These are phyloP conservation scores for Pygoscelis antarcticus DNA, from an alignment of 2,113 vertebrate species.

Conservation along the genomic window DNA sequence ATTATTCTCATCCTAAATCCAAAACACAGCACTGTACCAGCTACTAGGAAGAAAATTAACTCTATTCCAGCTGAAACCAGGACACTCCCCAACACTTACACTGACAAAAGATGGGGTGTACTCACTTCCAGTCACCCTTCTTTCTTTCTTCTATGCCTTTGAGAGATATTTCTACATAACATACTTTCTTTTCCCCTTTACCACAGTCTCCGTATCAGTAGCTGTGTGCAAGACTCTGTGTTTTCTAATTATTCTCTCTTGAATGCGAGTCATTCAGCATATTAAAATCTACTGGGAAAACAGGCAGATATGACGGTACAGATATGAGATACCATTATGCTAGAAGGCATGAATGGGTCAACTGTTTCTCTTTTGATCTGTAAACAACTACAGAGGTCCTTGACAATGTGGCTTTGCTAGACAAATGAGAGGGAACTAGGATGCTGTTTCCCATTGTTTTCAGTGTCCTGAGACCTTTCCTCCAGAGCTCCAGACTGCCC, in stretches of 20 bases:
- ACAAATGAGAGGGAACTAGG: background rate
- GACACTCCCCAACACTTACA: background rate
- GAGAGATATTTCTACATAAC: background rate
- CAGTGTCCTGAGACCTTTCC: background rate
- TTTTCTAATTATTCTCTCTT: background rate
- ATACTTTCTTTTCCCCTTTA: background rate
- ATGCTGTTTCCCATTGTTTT: background rate
- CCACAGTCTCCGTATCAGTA: background rate
- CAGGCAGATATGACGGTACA: background rate
- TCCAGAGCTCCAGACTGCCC: background rate
- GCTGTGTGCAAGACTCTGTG: background rate
- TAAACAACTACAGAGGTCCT: background rate
- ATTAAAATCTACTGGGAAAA: background rate
- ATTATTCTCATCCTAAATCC: no score
- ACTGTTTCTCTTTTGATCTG: background rate
- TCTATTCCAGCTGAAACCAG: no score
- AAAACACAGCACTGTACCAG: no score
- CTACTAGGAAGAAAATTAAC: no score
- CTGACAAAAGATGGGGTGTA: background rate
- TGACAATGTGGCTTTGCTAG: background rate
- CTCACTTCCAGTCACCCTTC: background rate
- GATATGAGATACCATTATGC: background rate
- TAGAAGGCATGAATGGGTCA: background rate
- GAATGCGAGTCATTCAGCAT: background rate
- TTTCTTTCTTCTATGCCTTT: background rate